Evolutionary conservation across 2,797 vertebrate species (phyloP).

Genomic region (Sebastes iracundus): DNA sequence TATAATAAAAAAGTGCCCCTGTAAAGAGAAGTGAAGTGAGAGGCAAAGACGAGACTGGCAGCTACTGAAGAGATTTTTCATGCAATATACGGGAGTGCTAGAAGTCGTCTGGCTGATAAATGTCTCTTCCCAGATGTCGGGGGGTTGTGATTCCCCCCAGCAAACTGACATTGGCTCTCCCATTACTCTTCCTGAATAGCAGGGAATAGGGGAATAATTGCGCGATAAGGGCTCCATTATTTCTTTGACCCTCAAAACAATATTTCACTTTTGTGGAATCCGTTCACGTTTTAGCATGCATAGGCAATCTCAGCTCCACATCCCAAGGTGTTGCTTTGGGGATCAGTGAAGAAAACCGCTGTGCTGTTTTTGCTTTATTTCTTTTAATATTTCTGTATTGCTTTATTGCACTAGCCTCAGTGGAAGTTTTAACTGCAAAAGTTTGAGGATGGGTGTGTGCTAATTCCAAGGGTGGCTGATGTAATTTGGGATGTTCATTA

Average conservation of each 20-base stretch:
- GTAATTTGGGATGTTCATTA: background rate
- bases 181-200: conserved; percentile 48
- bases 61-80: conserved; percentile 9
- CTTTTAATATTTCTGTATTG: background rate
- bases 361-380: background rate
- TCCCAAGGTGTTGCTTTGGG: background rate
- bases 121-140: conserved; percentile 44
- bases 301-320: background rate
- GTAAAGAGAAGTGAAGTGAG: background rate
- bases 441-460: background rate
- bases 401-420: background rate
- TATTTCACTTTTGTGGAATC: conserved; percentile 26
- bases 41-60: background rate
- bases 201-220: conserved; percentile 45
- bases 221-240: conserved; percentile 47
- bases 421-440: conserved; percentile 6
- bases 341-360: background rate
- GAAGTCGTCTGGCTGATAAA: conserved; percentile 40
- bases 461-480: background rate
- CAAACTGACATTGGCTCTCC: conserved; percentile 44
- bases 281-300: conserved; percentile 14
- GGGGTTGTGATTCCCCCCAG: conserved; percentile 31
- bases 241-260: conserved; percentile 35
- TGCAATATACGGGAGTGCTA: background rate
- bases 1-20: background rate